Evolutionary conservation across 2,888 invertebrate species (phyloP).

Genomic region (Rotaria macrura): DNA sequence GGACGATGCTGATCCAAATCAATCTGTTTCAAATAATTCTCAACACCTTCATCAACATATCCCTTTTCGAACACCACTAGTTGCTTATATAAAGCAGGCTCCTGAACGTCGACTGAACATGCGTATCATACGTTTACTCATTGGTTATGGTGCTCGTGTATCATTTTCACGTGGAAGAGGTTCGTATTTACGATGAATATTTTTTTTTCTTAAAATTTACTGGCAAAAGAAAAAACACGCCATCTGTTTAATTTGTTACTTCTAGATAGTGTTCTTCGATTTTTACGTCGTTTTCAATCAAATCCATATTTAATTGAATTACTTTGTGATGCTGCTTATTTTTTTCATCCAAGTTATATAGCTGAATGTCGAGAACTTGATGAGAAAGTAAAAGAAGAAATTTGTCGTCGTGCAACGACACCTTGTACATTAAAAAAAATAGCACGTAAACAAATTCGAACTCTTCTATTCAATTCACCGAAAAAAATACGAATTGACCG

Average conservation of each 20-base stretch:
- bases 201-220: conserved; percentile 23
- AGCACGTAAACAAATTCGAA: conserved; percentile 33
- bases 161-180: conserved; percentile 53
- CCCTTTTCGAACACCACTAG: conserved; percentile 64
- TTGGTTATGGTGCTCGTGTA: conserved; percentile 62
- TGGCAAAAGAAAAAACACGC: conserved; percentile 56
- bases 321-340: conserved; percentile 64
- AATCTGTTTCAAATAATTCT: conserved; percentile 34
- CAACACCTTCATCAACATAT: conserved; percentile 60
- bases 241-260: conserved; percentile 55
- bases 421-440: conserved; percentile 39
- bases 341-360: conserved; percentile 70
- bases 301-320: conserved; percentile 57
- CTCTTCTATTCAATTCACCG: neutral
- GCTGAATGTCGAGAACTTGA: conserved; percentile 61
- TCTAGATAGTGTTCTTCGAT: conserved; percentile 60
- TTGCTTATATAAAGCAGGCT: conserved; percentile 63
- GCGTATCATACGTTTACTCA: conserved; percentile 60
- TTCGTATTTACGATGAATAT: too few relatives aligned
- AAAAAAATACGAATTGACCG: neutral
- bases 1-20: conserved; percentile 43
- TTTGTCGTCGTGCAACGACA: conserved; percentile 53
- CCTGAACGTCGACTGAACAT: conserved; percentile 40
- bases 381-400: conserved; percentile 58
- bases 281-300: conserved; percentile 59